Base-by-base conservation (phyloP, 2,888 invertebrate species). In the Carterocephalus palaemon region DNA sequence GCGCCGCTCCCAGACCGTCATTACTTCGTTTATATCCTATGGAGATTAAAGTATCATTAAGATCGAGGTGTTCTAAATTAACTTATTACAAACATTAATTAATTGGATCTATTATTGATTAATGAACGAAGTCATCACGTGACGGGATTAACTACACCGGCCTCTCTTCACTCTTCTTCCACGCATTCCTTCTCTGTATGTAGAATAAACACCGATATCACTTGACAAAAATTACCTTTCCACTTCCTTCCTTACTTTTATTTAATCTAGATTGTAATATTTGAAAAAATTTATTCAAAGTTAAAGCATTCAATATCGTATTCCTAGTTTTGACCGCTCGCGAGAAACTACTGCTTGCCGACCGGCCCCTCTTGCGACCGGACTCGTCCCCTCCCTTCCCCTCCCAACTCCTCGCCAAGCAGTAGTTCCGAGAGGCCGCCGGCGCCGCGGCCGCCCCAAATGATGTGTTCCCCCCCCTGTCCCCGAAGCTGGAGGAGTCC, bases 391-490 rank as follows among this genome's bases (percentile, higher is more conserved):
- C 19, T 3, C 19, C 4, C 3, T 3, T 19, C 19, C 19, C 4
- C 3, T 3, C 3, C 3, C 19, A 6, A 4, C 3, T 19, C 19
- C 4, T 23, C 43, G 43, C 23, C 36, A 45, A 45, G 36, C 43
- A 37, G 43, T 45, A 47, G 51, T 47, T 47, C 10, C 3, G 29
- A 20, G 13, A 15, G 32, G 47, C 36, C 45, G 42, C 37, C 15
- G n/a, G 24, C 31, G 22, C 20, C 17, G 20, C 38, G 33, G n/a
- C n/a, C n/a, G 55, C 69, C 69, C 64, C 68, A 67, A 66, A 60
- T 74, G 59, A 72, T 72, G 61, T 76, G 67, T 74, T 67, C 73
- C 72, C 74, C 75, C 73, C 74, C 75, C 73, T 67, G 62, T 64
- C 63, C 64, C 60, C 60, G 58, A 79, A 82, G 80, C 72, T 70